These are phyloP conservation scores for Lutjanus argentimaculatus DNA, from an alignment of 2,797 vertebrate genomes.

Conservation along the genomic window DNA sequence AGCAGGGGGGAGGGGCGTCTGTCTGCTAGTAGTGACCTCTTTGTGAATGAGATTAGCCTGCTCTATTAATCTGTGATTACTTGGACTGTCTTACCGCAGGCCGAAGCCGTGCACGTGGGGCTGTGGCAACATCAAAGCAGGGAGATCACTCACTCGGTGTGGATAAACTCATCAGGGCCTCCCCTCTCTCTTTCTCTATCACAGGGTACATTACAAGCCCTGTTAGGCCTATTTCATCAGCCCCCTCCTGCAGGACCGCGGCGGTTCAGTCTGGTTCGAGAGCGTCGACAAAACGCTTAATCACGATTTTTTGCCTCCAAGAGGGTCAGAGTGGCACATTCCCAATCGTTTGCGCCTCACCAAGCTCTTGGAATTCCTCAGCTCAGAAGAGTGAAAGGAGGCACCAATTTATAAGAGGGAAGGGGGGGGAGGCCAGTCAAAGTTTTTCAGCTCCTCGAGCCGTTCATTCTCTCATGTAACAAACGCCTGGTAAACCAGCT, in stretches of 20 bases:
- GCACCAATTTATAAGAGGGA: slow-evolving; percentile 41
- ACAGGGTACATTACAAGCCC: slow-evolving; percentile 45
- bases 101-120: slow-evolving; percentile 57
- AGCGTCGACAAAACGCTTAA: slow-evolving; percentile 73
- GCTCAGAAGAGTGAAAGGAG: slow-evolving; percentile 78
- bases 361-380: slow-evolving; percentile 85
- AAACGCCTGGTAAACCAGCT: slow-evolving; percentile 73
- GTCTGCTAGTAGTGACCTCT: slow-evolving; percentile 79
- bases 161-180: slow-evolving; percentile 68
- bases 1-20: slow-evolving; percentile 63
- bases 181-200: slow-evolving; percentile 22
- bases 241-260: slow-evolving; percentile 39
- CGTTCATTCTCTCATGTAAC: slow-evolving; percentile 66
- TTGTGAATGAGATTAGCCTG: slow-evolving; percentile 84
- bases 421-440: not conserved
- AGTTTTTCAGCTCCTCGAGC: slow-evolving; percentile 51
- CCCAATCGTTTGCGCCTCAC: slow-evolving; percentile 83
- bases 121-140: slow-evolving; percentile 52
- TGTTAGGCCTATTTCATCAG: slow-evolving; percentile 53
- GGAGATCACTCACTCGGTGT: slow-evolving; percentile 41
- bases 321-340: slow-evolving; percentile 85
- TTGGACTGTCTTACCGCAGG: slow-evolving; percentile 70
- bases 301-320: slow-evolving; percentile 70
- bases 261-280: slow-evolving; percentile 63
- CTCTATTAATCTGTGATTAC: slow-evolving; percentile 87